A percentile compares a stretch with the other conserved stretches of the same genome.
Evolutionary conservation across 2,888 invertebrate genomes (phyloP).

Genomic region (Trisateles emortualis): DNA sequence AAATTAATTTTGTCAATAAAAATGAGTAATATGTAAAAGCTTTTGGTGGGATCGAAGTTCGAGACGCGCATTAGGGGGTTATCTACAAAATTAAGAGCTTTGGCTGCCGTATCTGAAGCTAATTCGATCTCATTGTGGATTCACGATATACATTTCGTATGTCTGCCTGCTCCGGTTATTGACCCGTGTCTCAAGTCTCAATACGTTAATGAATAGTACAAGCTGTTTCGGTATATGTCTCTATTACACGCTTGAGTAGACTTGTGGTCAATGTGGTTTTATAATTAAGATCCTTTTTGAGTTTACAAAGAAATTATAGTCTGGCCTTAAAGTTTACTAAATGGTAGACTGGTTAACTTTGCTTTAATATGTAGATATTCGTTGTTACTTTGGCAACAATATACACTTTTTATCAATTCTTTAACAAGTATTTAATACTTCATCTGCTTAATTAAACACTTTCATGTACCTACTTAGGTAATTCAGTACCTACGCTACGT

Average conservation of each 20-base stretch:
- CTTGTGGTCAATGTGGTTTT: conserved; percentile 43
- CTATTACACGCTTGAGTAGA: conserved; percentile 56
- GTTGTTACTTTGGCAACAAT: too few relatives aligned
- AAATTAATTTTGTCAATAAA: conserved; percentile 35
- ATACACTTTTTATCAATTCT: too few relatives aligned
- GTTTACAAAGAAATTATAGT: conserved; percentile 10
- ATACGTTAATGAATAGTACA: conserved; percentile 79
- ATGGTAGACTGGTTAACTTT: not conserved
- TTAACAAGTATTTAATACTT: too few relatives aligned
- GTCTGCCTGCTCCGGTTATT: conserved; percentile 73
- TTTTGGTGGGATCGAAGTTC: conserved; percentile 66
- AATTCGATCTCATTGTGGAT: conserved; percentile 78
- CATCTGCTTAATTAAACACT: too few relatives aligned
- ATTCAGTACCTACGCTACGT: too few relatives aligned
- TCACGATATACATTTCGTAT: conserved; percentile 62
- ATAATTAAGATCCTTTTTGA: conserved; percentile 15
- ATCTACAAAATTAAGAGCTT: conserved; percentile 78
- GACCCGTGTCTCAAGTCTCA: conserved; percentile 61
- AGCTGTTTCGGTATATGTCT: conserved; percentile 70
- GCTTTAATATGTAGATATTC: too few relatives aligned
- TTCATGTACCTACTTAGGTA: too few relatives aligned
- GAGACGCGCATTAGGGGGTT: conserved; percentile 76
- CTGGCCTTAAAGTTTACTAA: not conserved
- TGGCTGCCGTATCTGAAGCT: conserved; percentile 68
- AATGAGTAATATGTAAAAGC: conserved; percentile 54